Evolutionary conservation across 2,888 invertebrate species (phyloP).

Genomic region (Drosophila tripunctata): DNA sequence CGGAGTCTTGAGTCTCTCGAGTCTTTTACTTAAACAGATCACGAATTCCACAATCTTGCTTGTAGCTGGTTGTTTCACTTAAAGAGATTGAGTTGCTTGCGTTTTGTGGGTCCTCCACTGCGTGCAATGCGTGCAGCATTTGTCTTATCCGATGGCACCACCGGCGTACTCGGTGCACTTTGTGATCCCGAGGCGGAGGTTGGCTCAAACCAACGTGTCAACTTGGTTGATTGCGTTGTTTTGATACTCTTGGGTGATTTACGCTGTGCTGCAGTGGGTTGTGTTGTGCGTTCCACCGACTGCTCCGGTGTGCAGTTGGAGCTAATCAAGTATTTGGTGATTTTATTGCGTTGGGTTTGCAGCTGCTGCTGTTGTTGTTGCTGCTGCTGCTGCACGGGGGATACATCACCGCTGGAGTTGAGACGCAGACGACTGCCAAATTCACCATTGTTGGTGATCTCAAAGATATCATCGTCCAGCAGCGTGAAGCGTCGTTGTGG

Average conservation of each 20-base stretch:
- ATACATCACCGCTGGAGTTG: slow-evolving; percentile 79
- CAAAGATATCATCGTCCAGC: slow-evolving; percentile 81
- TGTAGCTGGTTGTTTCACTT: slow-evolving; percentile 41
- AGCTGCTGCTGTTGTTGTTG: slow-evolving; percentile 37
- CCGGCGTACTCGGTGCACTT: slow-evolving; percentile 60
- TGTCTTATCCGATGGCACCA: slow-evolving; percentile 37
- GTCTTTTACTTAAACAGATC: slow-evolving; percentile 57
- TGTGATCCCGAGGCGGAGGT: slow-evolving; percentile 40
- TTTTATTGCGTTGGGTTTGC: slow-evolving; percentile 75
- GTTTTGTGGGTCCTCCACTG: slow-evolving; percentile 47
- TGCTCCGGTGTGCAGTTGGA: slow-evolving; percentile 50
- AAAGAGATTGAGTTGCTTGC: slow-evolving; percentile 61
- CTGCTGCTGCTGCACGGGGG: slow-evolving; percentile 69
- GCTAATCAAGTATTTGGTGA: slow-evolving; percentile 82
- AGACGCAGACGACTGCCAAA: slow-evolving; percentile 81
- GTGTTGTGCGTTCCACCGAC: slow-evolving; percentile 29
- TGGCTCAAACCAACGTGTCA: slow-evolving; percentile 81
- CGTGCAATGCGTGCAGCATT: slow-evolving; percentile 46
- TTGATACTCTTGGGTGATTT: slow-evolving; percentile 79
- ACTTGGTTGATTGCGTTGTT: slow-evolving; percentile 77
- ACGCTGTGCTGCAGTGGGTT: slow-evolving; percentile 41
- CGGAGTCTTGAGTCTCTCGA: slow-evolving; percentile 61
- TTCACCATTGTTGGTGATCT: slow-evolving; percentile 81
- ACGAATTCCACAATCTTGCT: slow-evolving; percentile 6
- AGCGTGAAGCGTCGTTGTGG: slow-evolving; percentile 45